Percentiles rank a stretch among this genome's conserved stretches.
Evolutionary conservation across 2,113 vertebrate genomes (phyloP).

Genomic region (Motacilla tschutschensis): DNA sequence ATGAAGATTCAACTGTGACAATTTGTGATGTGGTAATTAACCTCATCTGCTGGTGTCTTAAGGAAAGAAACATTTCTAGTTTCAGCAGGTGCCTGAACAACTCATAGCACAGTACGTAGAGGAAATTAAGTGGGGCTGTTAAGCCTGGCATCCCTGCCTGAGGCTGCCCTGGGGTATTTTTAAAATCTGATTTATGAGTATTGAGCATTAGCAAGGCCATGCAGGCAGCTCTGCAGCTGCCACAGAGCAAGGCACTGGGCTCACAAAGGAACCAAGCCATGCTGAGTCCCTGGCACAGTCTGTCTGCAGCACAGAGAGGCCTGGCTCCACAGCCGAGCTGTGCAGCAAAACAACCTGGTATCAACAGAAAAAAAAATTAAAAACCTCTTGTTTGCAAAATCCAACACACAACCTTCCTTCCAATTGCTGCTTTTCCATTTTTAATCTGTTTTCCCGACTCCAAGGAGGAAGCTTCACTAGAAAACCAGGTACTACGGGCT

Average conservation of each 20-base stretch:
- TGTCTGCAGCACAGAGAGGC: background rate
- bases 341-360: background rate
- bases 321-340: background rate
- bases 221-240: background rate
- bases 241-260: too few relatives aligned
- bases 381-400: background rate
- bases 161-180: background rate
- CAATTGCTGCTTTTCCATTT: background rate
- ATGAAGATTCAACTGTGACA: background rate
- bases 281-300: background rate
- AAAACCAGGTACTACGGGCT: background rate
- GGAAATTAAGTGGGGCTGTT: background rate
- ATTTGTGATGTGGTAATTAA: background rate
- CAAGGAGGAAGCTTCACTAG: background rate
- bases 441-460: background rate
- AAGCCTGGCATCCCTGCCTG: background rate
- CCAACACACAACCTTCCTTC: background rate
- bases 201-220: background rate
- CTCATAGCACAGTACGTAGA: background rate
- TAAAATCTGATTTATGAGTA: background rate
- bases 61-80: background rate
- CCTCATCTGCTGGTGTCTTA: background rate
- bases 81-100: background rate
- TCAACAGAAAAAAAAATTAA: background rate
- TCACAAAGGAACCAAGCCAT: background rate